These are phyloP conservation scores for Fragum sueziense DNA, from an alignment of 2,888 invertebrate species.

Conservation along the genomic window DNA sequence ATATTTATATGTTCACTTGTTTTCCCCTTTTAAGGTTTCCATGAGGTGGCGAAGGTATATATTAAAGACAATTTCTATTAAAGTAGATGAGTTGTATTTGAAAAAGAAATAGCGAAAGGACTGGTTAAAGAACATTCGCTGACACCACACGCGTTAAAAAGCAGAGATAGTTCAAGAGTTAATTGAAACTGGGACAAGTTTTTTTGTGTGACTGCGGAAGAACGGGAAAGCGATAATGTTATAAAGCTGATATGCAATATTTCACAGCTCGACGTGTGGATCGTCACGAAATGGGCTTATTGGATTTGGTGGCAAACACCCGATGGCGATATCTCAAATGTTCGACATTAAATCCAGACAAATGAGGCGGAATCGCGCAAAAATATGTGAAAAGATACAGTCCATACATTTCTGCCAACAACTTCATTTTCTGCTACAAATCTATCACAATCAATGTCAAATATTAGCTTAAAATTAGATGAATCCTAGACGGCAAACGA, in stretches of 20 bases:
- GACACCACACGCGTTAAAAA: neutral
- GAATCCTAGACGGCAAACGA: constrained; percentile 57
- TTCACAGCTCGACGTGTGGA: constrained; percentile 19
- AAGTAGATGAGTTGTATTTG: too few relatives aligned
- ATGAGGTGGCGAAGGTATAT: too few relatives aligned
- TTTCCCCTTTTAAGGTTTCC: too few relatives aligned
- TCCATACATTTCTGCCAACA: constrained; percentile 56
- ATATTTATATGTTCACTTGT: too few relatives aligned
- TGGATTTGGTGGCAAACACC: constrained; percentile 29
- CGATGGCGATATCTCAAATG: constrained; percentile 39
- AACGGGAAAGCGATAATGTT: constrained; percentile 17
- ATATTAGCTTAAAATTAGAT: constrained; percentile 59
- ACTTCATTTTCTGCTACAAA: constrained; percentile 50
- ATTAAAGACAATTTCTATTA: too few relatives aligned
- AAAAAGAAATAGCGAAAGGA: too few relatives aligned
- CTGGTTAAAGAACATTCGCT: neutral
- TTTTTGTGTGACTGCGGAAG: constrained; percentile 1
- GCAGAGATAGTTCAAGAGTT: neutral
- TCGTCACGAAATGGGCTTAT: constrained; percentile 14
- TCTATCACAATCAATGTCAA: constrained; percentile 59
- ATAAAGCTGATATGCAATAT: constrained; percentile 23
- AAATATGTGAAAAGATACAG: constrained; percentile 53
- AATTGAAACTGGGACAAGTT: constrained; percentile 8
- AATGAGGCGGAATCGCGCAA: constrained; percentile 44
- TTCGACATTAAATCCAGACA: constrained; percentile 36